Conservation (phyloP, 2,888 invertebrate genomes). For the Eristalis intricaria region DNA sequence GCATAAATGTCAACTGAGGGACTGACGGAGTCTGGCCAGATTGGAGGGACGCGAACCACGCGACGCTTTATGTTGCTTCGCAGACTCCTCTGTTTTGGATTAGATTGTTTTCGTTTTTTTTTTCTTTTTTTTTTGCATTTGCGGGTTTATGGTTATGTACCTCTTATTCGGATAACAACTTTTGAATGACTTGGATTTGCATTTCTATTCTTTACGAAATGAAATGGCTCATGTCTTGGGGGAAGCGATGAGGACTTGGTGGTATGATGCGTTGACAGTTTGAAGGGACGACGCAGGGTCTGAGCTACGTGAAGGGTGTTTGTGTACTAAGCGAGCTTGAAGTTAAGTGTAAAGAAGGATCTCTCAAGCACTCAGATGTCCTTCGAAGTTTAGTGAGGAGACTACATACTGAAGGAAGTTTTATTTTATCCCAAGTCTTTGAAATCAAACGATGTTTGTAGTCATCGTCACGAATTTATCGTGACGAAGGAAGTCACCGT, state of each 20-base stretch:
- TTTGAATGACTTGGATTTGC: constrained; percentile 49
- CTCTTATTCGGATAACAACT: constrained; percentile 41
- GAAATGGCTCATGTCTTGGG: not conserved
- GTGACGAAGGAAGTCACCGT: too few relatives aligned
- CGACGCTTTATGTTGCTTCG: constrained; percentile 36
- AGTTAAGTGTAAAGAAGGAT: not conserved
- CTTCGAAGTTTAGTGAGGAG: not conserved
- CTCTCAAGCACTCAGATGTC: not conserved
- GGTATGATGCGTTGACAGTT: not conserved
- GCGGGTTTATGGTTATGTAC: constrained; percentile 9
- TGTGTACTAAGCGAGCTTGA: not conserved
- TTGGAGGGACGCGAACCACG: constrained; percentile 7
- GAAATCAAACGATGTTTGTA: too few relatives aligned
- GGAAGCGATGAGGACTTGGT: not conserved
- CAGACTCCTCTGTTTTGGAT: constrained; percentile 21
- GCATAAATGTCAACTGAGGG: constrained; percentile 59
- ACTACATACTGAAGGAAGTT: not conserved
- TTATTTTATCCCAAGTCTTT: not conserved
- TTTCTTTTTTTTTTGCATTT: not conserved
- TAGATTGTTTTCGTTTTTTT: not conserved
- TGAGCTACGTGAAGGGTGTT: not conserved
- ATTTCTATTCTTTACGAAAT: constrained; percentile 33
- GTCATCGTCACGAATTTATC: not conserved
- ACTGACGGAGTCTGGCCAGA: constrained; percentile 7
- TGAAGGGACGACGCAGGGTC: not conserved